Conservation (phyloP, 2,888 invertebrate species). For the Troides aeacus region DNA sequence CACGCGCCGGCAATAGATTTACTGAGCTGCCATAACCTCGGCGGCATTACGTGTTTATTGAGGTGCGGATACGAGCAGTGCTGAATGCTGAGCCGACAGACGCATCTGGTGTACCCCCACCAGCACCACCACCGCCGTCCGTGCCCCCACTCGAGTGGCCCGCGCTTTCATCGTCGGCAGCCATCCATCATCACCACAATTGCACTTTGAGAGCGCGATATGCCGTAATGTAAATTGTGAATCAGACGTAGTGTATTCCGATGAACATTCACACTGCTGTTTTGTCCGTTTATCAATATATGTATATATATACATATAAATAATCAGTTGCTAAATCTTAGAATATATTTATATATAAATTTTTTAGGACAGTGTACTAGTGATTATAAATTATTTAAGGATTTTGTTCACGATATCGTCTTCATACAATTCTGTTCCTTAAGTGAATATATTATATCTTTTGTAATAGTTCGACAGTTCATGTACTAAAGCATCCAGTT, state of each 20-base stretch:
- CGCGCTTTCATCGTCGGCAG: conserved; percentile 16
- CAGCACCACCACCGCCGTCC: neutral
- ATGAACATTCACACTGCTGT: neutral
- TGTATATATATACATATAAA: too few species aligned
- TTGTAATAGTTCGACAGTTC: too few species aligned
- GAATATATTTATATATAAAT: too few species aligned
- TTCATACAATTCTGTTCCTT: too few species aligned
- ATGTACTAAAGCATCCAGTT: too few species aligned
- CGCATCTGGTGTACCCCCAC: conserved; percentile 14
- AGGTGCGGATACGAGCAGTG: conserved; percentile 26
- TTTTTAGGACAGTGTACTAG: too few species aligned
- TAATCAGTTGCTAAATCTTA: too few species aligned
- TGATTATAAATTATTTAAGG: too few species aligned
- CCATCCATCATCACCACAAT: conserved; percentile 4
- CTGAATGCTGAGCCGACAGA: conserved; percentile 21
- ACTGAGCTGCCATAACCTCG: conserved; percentile 10
- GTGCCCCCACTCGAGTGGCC: conserved; percentile 15
- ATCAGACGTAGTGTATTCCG: neutral
- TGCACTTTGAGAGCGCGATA: conserved; percentile 6
- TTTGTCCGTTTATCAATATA: too few species aligned
- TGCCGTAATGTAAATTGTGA: conserved; percentile 6
- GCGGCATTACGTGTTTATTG: conserved; percentile 27
- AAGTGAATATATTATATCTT: too few species aligned
- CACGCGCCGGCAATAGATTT: conserved; percentile 16
- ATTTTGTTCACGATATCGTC: too few species aligned